Evolutionary conservation across 1,140 invertebrate species (phyloP).

Genomic region (Ceratina australensis): DNA sequence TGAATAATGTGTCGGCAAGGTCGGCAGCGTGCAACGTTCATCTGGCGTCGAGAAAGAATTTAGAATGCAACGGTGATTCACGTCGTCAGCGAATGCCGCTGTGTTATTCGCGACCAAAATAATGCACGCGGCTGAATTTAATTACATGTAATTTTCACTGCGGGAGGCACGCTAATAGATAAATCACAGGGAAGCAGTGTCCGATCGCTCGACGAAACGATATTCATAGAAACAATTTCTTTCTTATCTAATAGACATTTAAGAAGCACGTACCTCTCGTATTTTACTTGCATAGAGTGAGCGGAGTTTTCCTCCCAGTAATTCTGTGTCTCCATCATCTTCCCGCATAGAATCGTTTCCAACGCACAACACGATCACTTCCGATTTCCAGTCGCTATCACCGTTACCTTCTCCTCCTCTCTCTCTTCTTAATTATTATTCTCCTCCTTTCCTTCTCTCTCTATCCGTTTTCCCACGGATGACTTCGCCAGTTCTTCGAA

Average conservation of each 20-base stretch:
- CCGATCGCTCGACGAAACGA: background rate
- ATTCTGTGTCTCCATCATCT: constrained; percentile 79
- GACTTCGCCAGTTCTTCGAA: background rate
- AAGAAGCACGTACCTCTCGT: constrained; percentile 72
- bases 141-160: background rate
- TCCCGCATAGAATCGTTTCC: constrained; percentile 71
- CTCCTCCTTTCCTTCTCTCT: background rate
- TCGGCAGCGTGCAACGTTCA: background rate
- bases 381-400: background rate
- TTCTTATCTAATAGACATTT: too few relatives aligned
- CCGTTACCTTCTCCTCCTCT: background rate
- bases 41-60: constrained; percentile 12
- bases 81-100: background rate
- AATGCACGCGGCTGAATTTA: too few relatives aligned
- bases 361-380: constrained; percentile 42
- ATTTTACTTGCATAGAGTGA: constrained; percentile 78
- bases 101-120: background rate
- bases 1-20: constrained; percentile 10
- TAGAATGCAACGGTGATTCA: background rate
- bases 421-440: too few relatives aligned
- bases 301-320: constrained; percentile 78
- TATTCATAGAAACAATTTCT: too few relatives aligned
- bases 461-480: background rate
- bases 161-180: too few relatives aligned
- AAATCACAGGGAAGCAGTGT: background rate